A percentile compares a stretch with the other conserved stretches of the same genome.
Conservation (phyloP, 2,113 vertebrate species). For the Australoheros scitulus region DNA sequence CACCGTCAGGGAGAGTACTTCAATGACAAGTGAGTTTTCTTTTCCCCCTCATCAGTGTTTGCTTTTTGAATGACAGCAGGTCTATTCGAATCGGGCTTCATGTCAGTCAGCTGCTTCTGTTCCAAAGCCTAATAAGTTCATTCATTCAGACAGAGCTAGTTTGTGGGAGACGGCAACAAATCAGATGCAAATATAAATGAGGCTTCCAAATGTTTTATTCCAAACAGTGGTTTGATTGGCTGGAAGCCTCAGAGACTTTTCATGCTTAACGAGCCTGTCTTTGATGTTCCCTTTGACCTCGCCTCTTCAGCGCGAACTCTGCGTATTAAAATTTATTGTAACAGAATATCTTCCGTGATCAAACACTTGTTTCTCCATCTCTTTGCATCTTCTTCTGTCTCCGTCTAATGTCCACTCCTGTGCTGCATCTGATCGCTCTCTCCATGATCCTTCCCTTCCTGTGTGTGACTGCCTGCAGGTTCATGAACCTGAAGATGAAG, state of each 20-base stretch:
- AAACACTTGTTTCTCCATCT: neutral
- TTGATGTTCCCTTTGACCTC: conserved; percentile 1
- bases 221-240: conserved; percentile 16
- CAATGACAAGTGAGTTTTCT: conserved; percentile 90
- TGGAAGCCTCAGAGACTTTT: neutral
- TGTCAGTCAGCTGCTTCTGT: neutral
- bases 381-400: neutral
- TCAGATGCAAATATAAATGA: neutral
- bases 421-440: neutral
- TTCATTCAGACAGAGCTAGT: neutral
- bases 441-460: neutral
- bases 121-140: neutral
- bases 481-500: conserved; percentile 92
- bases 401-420: neutral
- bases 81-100: neutral
- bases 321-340: neutral
- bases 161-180: neutral
- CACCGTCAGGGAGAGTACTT: conserved; percentile 94
- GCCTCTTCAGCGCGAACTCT: neutral
- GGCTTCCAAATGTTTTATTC: neutral
- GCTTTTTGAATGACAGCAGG: neutral
- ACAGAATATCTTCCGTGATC: neutral
- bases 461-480: conserved; percentile 76
- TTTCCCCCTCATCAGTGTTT: neutral
- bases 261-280: neutral